Evolutionary conservation across 1,140 invertebrate genomes (phyloP).

Genomic region (Tachypleus tridentatus): DNA sequence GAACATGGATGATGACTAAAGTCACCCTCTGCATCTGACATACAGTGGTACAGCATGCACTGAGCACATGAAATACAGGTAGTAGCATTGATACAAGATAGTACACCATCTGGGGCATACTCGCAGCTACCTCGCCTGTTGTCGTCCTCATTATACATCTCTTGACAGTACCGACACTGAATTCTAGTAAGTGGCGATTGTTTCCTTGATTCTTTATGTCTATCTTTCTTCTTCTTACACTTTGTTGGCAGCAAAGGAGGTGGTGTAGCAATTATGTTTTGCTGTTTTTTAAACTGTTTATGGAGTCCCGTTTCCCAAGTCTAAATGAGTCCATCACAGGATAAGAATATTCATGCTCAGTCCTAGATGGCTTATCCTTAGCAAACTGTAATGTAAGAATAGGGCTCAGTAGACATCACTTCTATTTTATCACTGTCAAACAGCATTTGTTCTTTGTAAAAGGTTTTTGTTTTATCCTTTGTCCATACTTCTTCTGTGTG

Average conservation of each 20-base stretch:
- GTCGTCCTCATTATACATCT: constrained; percentile 49
- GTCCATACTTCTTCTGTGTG: background rate
- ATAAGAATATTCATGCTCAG: constrained; percentile 67
- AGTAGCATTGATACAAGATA: constrained; percentile 61
- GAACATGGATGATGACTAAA: constrained; percentile 64
- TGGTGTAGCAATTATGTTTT: constrained; percentile 35
- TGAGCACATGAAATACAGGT: constrained; percentile 65
- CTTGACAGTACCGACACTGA: constrained; percentile 38
- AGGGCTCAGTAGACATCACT: constrained; percentile 40
- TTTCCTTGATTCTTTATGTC: constrained; percentile 11
- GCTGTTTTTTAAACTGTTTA: constrained; percentile 44
- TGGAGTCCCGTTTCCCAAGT: constrained; percentile 29
- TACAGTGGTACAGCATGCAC: constrained; percentile 84
- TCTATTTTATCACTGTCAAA: constrained; percentile 21
- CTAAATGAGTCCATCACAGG: constrained; percentile 48
- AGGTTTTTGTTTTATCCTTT: constrained; percentile 17
- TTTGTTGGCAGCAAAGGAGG: constrained; percentile 46
- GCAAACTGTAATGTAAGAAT: constrained; percentile 78
- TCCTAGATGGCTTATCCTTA: constrained; percentile 35
- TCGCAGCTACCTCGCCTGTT: constrained; percentile 74
- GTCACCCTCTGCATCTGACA: constrained; percentile 62
- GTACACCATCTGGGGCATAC: constrained; percentile 72
- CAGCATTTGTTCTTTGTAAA: constrained; percentile 6
- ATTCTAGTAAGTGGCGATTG: constrained; percentile 13
- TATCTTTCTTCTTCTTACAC: constrained; percentile 41